Evolutionary conservation across 1,140 invertebrate genomes (phyloP), one percentile per base, ranked within the genome.

Genomic region (Lerema accius): DNA sequence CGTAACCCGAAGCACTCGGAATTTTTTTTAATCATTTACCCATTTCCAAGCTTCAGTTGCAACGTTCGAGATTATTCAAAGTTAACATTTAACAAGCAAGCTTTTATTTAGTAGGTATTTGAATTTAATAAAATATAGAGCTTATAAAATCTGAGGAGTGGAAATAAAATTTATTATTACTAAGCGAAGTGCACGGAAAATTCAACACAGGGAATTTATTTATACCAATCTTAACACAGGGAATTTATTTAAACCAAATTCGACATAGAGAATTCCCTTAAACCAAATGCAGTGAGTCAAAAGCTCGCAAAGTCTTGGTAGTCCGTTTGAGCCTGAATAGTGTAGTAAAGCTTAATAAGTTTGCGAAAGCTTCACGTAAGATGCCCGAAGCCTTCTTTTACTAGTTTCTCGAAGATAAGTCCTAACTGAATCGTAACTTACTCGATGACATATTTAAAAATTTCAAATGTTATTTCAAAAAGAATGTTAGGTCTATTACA

Each of bases 261-360:
- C 28, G 7, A 32, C 9, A 32, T 7, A 7, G 28, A 7, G 9
- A 32, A 32, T 32, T 32, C 9, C 4, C 7, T 9, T 32, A 7
- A 32, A 32, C 28, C 9, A 32, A 32, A 32, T 32, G 9, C 28
- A 32, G 28, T 32, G n/a, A 23, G 19, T 23, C 28, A 32, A 1
- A 32, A 9, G 28, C 28, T 9, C 7, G 4, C 28, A 7, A 32
- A 32, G 28, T 32, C 28, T 32, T 32, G 1, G 4, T 32, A 32
- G 28, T 28, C 51, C 39, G 26, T 39, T 55, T 4, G 19, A 43
- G 50, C 50, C 19, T 42, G 50, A 53, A 53, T 53, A 39, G 16
- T 14, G 32, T 42, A 16, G 11, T 16, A 28, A 42, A 55, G 51
- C 39, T 55, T 23, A 26, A 43, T 42, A 55, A 55, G 51, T 55